Base-by-base conservation (phyloP, 2,888 invertebrate species). In the Pyralis farinalis region DNA sequence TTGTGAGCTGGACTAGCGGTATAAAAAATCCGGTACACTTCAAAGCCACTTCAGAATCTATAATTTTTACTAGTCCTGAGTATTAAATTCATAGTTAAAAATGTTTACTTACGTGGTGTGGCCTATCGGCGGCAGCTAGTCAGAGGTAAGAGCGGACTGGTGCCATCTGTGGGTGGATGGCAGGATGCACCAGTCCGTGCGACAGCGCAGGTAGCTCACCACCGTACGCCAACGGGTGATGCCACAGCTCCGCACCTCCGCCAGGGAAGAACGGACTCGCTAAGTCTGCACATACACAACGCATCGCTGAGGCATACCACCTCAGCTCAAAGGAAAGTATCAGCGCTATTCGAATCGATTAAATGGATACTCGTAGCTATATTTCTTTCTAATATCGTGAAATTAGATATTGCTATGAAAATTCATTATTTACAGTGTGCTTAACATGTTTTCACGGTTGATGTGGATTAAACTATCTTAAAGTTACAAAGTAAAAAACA, bases 71-170 rank as follows among this genome's bases (percentile, higher is more conserved):
- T 21, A 21, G 22, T 21, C 8, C 8, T 34, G n/a, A n/a, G n/a
- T n/a, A n/a, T n/a, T n/a, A n/a, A n/a, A n/a, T n/a, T n/a, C n/a
- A n/a, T n/a, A n/a, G n/a, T n/a, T n/a, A n/a, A n/a, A n/a, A n/a
- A 22, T 11, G 12, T 32, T 3, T 32, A 39, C 39, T 39, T 86
- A 93, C 90, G 92, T 91, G 83, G 92, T 93, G 90, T 86, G 89
- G 89, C 87, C 92, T 92, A 91, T 95, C 93, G 92, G 94, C 93
- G 91, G 94, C 93, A 95, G 96, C 95, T 96, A 96, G 96, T 97
- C 96, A 97, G 94, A 97, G 96, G 93, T 96, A 97, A 91, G 96
- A 96, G 91, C 97, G 96, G 88, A 97, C 97, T 86, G 97, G 97
- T 90, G 98, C 96, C 88, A 90, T 87, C 94, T 98, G 98, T 87